Conservation (phyloP, 2,113 vertebrate genomes). For the Burhinus bistriatus region DNA sequence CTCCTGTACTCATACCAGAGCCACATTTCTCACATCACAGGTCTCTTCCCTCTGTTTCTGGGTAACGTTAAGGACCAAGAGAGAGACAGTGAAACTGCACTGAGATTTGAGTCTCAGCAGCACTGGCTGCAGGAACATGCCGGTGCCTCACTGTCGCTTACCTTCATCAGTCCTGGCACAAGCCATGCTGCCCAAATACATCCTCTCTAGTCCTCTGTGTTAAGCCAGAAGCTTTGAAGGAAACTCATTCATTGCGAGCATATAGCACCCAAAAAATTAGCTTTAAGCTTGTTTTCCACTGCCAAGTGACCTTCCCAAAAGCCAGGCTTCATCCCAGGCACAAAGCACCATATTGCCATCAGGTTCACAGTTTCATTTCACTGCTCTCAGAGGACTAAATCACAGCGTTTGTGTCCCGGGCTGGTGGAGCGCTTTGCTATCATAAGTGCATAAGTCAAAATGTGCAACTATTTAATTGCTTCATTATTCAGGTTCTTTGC, state of each 20-base stretch:
- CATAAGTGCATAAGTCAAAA: neutral
- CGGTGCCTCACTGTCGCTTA: neutral
- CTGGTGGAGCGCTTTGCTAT: neutral
- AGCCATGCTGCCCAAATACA: neutral
- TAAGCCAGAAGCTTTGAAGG: neutral
- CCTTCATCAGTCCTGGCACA: neutral
- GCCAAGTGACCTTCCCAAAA: neutral
- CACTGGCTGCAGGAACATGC: neutral
- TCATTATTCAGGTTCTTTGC: neutral
- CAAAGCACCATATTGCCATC: neutral
- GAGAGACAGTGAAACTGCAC: neutral
- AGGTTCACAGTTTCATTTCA: neutral
- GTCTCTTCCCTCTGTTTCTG: neutral
- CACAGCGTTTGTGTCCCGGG: accelerated
- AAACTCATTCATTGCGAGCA: neutral
- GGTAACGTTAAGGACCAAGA: neutral
- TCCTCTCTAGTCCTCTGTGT: accelerated
- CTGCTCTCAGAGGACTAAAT: neutral
- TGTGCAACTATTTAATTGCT: neutral
- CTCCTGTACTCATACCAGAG: neutral
- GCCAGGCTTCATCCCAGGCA: neutral
- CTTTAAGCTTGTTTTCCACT: neutral
- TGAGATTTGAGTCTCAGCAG: neutral
- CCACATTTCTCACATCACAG: neutral
- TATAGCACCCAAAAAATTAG: neutral